phyloP scores from a whole-genome alignment of 30 jellyfish, hydroid and myxozoan genomes.

The Clytia hemisphaerica region DNA sequence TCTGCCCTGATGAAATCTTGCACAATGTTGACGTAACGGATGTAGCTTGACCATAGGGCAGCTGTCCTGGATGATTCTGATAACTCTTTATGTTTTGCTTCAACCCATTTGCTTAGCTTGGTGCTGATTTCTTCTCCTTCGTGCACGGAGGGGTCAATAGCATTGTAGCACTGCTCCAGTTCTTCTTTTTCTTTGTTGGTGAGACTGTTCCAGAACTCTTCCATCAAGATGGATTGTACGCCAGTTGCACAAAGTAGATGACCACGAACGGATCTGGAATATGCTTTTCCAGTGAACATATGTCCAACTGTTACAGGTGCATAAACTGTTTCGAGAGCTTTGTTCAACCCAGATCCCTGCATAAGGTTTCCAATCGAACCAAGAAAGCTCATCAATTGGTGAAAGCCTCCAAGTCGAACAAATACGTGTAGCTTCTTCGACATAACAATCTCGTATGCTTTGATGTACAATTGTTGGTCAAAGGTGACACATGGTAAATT shows the following conservation, averaged over 20 bases:
- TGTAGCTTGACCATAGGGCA: slow-evolving; percentile 23
- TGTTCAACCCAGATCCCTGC: neutral
- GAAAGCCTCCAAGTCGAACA: slow-evolving; percentile 11
- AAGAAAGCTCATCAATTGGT: neutral
- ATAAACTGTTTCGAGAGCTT: slow-evolving; percentile 7
- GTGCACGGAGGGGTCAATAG: neutral
- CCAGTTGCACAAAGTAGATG: slow-evolving; percentile 14
- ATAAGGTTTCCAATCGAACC: slow-evolving; percentile 12
- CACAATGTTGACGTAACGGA: neutral
- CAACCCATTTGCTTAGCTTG: slow-evolving; percentile 2
- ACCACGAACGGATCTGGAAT: neutral
- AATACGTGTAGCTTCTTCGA: neutral
- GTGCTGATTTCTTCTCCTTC: neutral
- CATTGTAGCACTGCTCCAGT: neutral
- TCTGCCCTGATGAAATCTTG: slow-evolving; percentile 31
- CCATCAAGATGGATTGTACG: neutral
- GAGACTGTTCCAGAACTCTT: slow-evolving; percentile 15
- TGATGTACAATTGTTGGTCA: neutral
- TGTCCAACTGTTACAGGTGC: slow-evolving; percentile 15
- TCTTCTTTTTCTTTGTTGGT: neutral
- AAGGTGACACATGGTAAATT: neutral
- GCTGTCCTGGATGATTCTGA: slow-evolving; percentile 23
- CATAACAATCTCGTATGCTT: neutral
- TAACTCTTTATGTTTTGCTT: neutral
- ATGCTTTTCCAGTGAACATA: slow-evolving; percentile 10